phyloP scores from a whole-genome alignment of 2,797 vertebrate genomes.

The Eulemur rubriventer region DNA sequence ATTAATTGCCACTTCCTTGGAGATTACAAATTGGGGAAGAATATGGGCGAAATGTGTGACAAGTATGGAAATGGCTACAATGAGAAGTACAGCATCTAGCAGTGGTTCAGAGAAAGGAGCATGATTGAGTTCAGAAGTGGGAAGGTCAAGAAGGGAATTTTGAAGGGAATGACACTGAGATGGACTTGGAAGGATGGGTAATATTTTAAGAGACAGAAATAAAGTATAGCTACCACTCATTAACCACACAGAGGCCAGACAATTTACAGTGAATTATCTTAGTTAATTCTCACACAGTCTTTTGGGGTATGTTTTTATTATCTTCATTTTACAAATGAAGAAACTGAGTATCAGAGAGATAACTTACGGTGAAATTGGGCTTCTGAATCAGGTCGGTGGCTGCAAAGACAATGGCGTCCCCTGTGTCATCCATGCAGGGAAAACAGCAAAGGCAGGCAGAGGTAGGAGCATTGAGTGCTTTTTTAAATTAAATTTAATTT shows the following conservation, averaged over 20 bases:
- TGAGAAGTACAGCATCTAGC: neutral
- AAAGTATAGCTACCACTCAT: neutral
- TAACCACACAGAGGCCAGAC: neutral
- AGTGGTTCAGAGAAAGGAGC: neutral
- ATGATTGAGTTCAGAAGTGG: neutral
- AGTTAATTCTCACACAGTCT: neutral
- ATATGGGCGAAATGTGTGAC: neutral
- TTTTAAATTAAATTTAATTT: neutral
- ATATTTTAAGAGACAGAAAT: neutral
- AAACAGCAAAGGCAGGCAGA: neutral
- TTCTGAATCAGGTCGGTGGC: neutral
- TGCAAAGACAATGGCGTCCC: neutral
- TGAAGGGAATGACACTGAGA: neutral
- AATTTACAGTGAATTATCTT: neutral
- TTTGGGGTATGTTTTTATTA: neutral
- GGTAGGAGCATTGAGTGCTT: neutral
- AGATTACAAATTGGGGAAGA: neutral
- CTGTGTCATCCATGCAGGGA: neutral
- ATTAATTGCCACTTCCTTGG: neutral
- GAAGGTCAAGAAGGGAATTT: neutral
- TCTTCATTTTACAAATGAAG: neutral
- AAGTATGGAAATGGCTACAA: neutral
- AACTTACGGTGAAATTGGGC: neutral
- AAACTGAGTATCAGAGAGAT: neutral
- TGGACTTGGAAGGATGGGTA: neutral